A percentile compares a stretch with the other conserved stretches of the same genome.
These are phyloP conservation scores for Itoplectis maculator DNA, from an alignment of 2,888 invertebrate species.

Conservation along the genomic window DNA sequence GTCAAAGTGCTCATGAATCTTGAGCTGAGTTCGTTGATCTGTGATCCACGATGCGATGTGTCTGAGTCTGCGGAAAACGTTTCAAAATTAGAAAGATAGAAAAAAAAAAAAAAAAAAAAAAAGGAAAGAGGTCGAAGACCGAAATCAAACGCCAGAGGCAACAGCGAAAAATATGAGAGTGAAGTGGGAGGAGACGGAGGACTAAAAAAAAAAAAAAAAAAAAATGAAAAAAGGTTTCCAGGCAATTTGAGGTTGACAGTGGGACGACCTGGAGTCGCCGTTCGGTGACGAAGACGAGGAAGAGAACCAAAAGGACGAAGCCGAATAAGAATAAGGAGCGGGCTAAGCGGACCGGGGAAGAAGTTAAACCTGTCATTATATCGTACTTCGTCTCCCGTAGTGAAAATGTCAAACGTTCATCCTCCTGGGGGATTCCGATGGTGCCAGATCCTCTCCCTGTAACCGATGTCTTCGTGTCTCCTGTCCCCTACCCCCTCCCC, in stretches of 20 bases:
- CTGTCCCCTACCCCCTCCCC: too few species aligned
- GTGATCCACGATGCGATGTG: conserved; percentile 50
- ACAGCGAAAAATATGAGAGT: conserved; percentile 21
- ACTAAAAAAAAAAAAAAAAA: conserved; percentile 41
- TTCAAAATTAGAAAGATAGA: conserved; percentile 2
- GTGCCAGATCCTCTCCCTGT: conserved; percentile 71
- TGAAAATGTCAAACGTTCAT: conserved; percentile 82
- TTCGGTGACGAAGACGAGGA: background rate
- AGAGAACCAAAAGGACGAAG: too few species aligned
- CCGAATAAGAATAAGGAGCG: conserved; percentile 15
- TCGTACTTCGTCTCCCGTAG: conserved; percentile 78
- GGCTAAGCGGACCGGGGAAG: conserved; percentile 70
- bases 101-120: background rate
- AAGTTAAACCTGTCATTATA: conserved; percentile 83
- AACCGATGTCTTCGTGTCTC: background rate
- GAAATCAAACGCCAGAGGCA: conserved; percentile 26
- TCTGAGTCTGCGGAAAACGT: conserved; percentile 10
- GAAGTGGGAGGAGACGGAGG: background rate
- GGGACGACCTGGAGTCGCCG: conserved; percentile 40
- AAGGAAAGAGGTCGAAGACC: too few species aligned
- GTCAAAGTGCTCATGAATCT: conserved; percentile 38
- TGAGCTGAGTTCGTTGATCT: conserved; percentile 62
- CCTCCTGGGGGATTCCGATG: conserved; percentile 66
- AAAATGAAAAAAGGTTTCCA: conserved; percentile 75
- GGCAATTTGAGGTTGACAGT: conserved; percentile 80